Evolutionary conservation across 2,797 vertebrate species (phyloP).

Genomic region (Hephaestus fuliginosus): DNA sequence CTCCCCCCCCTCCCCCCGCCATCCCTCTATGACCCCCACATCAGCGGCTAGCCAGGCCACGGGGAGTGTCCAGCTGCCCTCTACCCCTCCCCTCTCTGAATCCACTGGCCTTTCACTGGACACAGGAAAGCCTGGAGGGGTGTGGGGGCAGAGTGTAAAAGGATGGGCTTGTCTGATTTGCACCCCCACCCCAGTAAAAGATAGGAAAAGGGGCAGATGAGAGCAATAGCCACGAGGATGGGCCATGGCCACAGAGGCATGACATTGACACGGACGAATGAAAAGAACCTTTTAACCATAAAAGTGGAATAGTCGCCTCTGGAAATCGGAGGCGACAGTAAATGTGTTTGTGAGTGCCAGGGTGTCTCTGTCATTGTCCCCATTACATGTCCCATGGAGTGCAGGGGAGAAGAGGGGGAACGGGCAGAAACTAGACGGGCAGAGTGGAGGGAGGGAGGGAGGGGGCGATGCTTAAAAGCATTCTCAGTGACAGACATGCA

Average conservation of each 20-base stretch:
- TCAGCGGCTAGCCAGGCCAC: slow-evolving; percentile 67
- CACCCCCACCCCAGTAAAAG: slow-evolving; percentile 58
- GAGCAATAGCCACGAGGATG: slow-evolving; percentile 73
- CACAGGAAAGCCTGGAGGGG: slow-evolving; percentile 74
- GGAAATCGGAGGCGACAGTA: slow-evolving; percentile 78
- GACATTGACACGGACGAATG: slow-evolving; percentile 78
- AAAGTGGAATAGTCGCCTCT: slow-evolving; percentile 81
- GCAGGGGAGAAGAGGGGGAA: slow-evolving; percentile 45
- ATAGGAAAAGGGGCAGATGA: slow-evolving; percentile 64
- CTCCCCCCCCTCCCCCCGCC: slow-evolving; percentile 2
- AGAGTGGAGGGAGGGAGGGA: slow-evolving; percentile 31
- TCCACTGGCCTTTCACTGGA: slow-evolving; percentile 85
- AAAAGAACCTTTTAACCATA: slow-evolving; percentile 82
- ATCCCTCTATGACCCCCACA: slow-evolving; percentile 46
- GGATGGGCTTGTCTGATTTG: slow-evolving; percentile 56
- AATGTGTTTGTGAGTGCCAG: slow-evolving; percentile 77
- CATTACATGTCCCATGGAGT: slow-evolving; percentile 68
- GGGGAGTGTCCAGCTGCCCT: slow-evolving; percentile 85
- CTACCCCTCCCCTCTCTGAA: slow-evolving; percentile 61
- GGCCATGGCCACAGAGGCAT: slow-evolving; percentile 72
- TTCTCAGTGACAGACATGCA: slow-evolving; percentile 72
- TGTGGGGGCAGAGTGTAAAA: slow-evolving; percentile 57
- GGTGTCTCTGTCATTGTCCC: slow-evolving; percentile 76
- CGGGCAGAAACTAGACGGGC: slow-evolving; percentile 48
- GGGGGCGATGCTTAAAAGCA: slow-evolving; percentile 67